Evolutionary conservation across 37 sponge, comb jelly and placozoan genomes (phyloP), one percentile per base, ranked within the genome.

Genomic region (Halisarca cf. caerulea): DNA sequence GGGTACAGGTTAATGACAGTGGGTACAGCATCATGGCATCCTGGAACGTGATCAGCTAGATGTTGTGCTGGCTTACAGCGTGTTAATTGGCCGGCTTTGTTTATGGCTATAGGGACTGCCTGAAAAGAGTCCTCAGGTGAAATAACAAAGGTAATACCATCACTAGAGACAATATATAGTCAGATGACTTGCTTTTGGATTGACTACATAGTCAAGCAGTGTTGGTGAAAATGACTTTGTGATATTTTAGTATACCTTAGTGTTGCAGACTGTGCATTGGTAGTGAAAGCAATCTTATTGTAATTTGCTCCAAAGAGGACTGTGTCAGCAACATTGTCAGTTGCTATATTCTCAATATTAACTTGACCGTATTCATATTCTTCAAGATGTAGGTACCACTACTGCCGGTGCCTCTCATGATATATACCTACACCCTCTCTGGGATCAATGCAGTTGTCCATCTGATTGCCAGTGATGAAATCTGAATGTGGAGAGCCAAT

Each of bases 301-400:
- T 71, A 83, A 11, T 54, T 32, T 20, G 36, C 84, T 24, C 3
- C 7, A 71, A 83, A 83, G 14, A 33, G 28, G 7, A 83, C 8
- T 3, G 57, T 42, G 28, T 83, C 84, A 25, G 37, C 21, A 17
- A 14, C 34, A n/a, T 70, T 27, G 39, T 83, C 84, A 18, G 6
- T 34, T 21, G 84, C 84, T 69, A 5, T 3, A 37, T 83, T 83
- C 17, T 83, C 3, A 34, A 83, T 83, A 11, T 47, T 38, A 23
- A 32, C 47, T 38, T 5, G 4, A 8, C 73, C 73, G 37, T 83
- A 83, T 24, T 21, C 41, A 2, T 18, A 11, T n/a, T n/a, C 18
- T 44, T 51, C 8, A 83, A 40, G 51, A 83, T 53, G 55, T 83
- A 83, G 7, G 84, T 70, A 33, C 70, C 84, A 41, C 39, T 70